Evolutionary conservation across 2,888 invertebrate genomes (phyloP), one percentile per base, ranked within the genome.

Genomic region (Dermolepida albohirtum): DNA sequence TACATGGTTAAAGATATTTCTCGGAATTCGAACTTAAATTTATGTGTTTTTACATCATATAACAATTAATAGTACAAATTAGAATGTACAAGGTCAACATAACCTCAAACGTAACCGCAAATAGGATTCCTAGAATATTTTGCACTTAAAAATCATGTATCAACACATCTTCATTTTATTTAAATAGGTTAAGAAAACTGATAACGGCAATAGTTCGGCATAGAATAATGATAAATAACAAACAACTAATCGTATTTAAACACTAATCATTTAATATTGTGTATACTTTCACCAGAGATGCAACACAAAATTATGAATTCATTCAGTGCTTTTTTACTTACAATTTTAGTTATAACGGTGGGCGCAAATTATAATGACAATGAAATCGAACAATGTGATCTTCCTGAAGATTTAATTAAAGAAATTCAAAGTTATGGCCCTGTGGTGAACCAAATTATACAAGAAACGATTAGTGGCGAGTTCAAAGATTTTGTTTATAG

Each of bases 371-470:
- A 17, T n/a, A 43, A 49, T 11, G 47, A 66, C 14, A 50, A 57
- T 34, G 59, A 59, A 49, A 51, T 66, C 17, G 68, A 74, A 43
- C 17, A 47, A 5, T 86, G 86, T 74, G 76, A 80, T 69, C 78
- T 90, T 50, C 80, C 87, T 0, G 71, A 81, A 10, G 78, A 82
- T 12, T 78, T 90, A 64, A 79, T 85, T 40, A 76, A 85, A 27
- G 91, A 92, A 81, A 91, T 92, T 73, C 82, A 84, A 43, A 82
- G 86, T 17, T 81, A 83, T 71, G 72, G 68, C 17, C 72, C 77
- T 8, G 72, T 75, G 14, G 80, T 77, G 0, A 73, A 79, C 63
- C 73, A 70, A 69, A 80, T 82, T 29, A 79, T 81, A 49, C 73
- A 78, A 57, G 71, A 75, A 41, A 68, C 76, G 4, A 72, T 77